Percentiles rank a stretch among this genome's conserved stretches.
These are phyloP conservation scores for Macropis europaea DNA, from an alignment of 2,888 invertebrate species.

Conservation along the genomic window DNA sequence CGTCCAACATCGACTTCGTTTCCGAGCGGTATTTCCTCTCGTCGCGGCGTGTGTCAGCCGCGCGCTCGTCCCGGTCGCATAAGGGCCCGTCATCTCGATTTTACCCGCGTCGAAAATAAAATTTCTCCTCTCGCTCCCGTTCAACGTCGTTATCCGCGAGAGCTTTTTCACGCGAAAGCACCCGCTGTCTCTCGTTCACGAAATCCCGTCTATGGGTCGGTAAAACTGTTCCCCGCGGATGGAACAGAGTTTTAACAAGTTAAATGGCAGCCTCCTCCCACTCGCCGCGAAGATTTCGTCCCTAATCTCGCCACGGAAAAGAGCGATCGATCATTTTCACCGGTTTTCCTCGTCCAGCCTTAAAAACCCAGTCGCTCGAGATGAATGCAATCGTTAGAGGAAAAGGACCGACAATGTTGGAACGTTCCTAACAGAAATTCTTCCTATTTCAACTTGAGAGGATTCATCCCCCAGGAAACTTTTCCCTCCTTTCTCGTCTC, in stretches of 20 bases:
- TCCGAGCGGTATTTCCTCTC: conserved; percentile 1
- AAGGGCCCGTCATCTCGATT: conserved; percentile 44
- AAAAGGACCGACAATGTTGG: conserved; percentile 11
- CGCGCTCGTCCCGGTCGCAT: neutral
- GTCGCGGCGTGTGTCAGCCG: neutral
- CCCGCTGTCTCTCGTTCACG: neutral
- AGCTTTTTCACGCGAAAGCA: neutral
- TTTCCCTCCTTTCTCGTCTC: conserved; percentile 38
- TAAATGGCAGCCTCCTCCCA: conserved; percentile 27
- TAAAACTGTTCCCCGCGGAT: conserved; percentile 24
- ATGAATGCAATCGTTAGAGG: conserved; percentile 38
- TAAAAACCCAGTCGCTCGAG: conserved; percentile 7
- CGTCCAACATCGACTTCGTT: neutral
- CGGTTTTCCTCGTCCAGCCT: neutral
- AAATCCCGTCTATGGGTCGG: conserved; percentile 16
- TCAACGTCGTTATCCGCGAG: conserved; percentile 31
- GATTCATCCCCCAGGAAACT: conserved; percentile 45
- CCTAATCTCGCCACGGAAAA: neutral
- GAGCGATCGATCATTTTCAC: conserved; percentile 26
- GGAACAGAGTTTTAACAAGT: conserved; percentile 38
- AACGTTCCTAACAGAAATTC: conserved; percentile 42
- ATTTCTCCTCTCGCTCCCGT: conserved; percentile 33
- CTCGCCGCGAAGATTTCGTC: neutral
- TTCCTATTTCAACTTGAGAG: conserved; percentile 34
- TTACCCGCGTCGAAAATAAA: conserved; percentile 42